These are phyloP conservation scores for Notocelia uddmanniana DNA, from an alignment of 2,888 invertebrate genomes.

Conservation along the genomic window DNA sequence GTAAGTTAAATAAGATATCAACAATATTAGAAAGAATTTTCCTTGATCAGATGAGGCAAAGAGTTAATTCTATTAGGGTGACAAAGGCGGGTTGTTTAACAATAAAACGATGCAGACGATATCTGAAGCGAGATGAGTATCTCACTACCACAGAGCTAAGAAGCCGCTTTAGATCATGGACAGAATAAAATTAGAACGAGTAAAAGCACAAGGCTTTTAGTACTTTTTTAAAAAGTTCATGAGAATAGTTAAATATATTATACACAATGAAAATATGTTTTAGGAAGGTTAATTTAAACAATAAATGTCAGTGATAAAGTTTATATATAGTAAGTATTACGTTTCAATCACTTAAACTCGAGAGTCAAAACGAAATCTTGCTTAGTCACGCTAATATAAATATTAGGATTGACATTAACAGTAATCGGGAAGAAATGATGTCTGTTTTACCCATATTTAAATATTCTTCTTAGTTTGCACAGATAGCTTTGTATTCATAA, in stretches of 20 bases:
- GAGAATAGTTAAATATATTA: not conserved
- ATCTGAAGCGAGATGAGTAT: conserved; percentile 41
- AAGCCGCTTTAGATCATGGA: not conserved
- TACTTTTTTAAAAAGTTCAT: not conserved
- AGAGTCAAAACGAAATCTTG: too few species aligned
- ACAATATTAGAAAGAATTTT: conserved; percentile 22
- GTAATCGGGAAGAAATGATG: not conserved
- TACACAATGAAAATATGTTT: not conserved
- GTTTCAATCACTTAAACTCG: too few species aligned
- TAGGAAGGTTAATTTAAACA: not conserved
- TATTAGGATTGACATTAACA: not conserved
- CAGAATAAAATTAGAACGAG: not conserved
- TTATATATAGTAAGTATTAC: too few species aligned
- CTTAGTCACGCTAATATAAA: too few species aligned
- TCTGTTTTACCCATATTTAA: conserved; percentile 12
- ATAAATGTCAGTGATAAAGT: not conserved
- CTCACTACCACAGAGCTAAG: conserved; percentile 33
- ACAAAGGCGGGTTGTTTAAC: conserved; percentile 52
- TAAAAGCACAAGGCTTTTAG: not conserved
- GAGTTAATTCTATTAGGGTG: conserved; percentile 55
- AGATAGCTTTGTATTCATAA: conserved; percentile 1
- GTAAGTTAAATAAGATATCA: not conserved
- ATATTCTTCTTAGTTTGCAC: not conserved
- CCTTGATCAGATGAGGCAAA: conserved; percentile 39
- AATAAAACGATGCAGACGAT: conserved; percentile 47